Evolutionary conservation across 64 coral and sea anemone species (phyloP).

Genomic region (Dendrophyllia cribrosa): DNA sequence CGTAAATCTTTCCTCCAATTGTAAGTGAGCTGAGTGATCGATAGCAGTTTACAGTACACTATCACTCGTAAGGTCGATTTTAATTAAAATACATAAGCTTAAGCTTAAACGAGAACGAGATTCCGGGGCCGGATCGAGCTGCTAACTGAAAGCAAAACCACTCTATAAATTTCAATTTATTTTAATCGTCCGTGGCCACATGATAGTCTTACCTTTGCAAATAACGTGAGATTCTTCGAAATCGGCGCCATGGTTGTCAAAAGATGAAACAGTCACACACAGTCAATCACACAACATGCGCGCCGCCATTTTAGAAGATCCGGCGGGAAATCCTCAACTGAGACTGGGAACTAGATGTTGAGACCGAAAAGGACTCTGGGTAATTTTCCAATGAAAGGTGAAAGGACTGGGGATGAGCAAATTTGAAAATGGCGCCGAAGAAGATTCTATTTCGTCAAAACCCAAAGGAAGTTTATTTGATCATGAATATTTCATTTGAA

Average conservation of each 20-base stretch:
- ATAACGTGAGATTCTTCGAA: conserved; percentile 54
- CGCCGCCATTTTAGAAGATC: conserved; percentile 28
- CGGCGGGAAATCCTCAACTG: conserved; percentile 5
- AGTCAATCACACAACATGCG: not conserved
- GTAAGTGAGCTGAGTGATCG: too few relatives aligned
- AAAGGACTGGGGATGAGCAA: conserved; percentile 4
- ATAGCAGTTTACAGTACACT: too few relatives aligned
- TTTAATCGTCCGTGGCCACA: not conserved
- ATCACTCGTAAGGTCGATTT: too few relatives aligned
- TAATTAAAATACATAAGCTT: too few relatives aligned
- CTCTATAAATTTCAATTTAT: too few relatives aligned
- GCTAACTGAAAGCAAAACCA: too few relatives aligned
- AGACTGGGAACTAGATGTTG: not conserved
- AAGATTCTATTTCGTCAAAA: not conserved
- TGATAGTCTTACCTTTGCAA: conserved; percentile 42
- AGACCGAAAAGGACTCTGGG: not conserved
- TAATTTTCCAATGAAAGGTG: not conserved
- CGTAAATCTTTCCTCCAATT: too few relatives aligned
- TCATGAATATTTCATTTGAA: conserved; percentile 63
- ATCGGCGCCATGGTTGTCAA: not conserved
- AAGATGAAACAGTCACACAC: not conserved
- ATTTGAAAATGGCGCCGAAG: conserved; percentile 76
- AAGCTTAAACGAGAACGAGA: too few relatives aligned
- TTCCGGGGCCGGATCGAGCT: too few relatives aligned
- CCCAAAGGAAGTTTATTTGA: conserved; percentile 18